Base-by-base conservation (phyloP, 2,888 invertebrate species). In the Ophion ellenae region DNA sequence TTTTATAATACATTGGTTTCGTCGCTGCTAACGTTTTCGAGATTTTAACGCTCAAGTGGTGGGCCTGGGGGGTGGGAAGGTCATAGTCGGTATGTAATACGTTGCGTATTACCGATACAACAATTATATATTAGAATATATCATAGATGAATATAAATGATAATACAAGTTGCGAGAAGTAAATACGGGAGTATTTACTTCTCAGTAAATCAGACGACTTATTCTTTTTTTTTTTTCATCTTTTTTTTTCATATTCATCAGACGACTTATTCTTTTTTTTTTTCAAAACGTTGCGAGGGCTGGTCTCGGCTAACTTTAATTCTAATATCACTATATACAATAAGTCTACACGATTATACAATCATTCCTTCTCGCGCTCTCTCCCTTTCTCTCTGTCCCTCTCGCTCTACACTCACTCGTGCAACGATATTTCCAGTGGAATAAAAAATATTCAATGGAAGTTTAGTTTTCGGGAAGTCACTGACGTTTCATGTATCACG, bases 291-390 rank as follows among this genome's bases (percentile, higher is more conserved):
- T 67, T 71, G 59, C 36, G 63, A 79, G 61, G 40, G 24, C 79
- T 32, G 69, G 63, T 53, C 36, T 71, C 53, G 40, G 17, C 53
- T 47, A 24, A 75, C 76, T 81, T 67, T 77, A 77, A 71, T 73
- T 63, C 87, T 87, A 87, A 78, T 86, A 87, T 86, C 86, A 87
- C 87, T 87, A 87, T 87, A 69, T 86, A 86, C 84, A 81, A 86
- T 81, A 80, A 82, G 77, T 73, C 84, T 85, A 83, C 47, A 80
- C 76, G 76, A 81, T 81, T 81, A 81, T 59, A 78, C 81, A 64
- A 64, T 76, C 73, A 61, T 75, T 71, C 57, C 64, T 79, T 74
- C n/a, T 61, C 71, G 36, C 28, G 64, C n/a, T 80, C 53, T 69
- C 53, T 64, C 63, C 77, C 14, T 73, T 32, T 74, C 45, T 85